These are phyloP conservation scores for Reticulitermes lucifugus DNA, from an alignment of 2,888 invertebrate genomes.

Conservation along the genomic window DNA sequence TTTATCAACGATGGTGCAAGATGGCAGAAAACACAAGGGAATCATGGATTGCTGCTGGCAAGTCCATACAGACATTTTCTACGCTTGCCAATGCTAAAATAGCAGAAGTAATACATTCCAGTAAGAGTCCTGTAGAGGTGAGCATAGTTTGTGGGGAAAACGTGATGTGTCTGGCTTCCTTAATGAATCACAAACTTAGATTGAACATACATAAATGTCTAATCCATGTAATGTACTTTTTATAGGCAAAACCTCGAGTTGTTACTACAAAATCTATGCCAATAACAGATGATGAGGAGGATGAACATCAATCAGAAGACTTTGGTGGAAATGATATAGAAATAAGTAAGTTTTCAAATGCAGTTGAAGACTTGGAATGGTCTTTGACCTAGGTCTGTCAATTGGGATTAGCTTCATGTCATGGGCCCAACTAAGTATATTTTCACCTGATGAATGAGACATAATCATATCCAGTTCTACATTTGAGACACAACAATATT, in stretches of 20 bases:
- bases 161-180: too few species aligned
- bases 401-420: too few species aligned
- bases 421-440: too few species aligned
- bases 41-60: slow-evolving; percentile 84
- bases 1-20: slow-evolving; percentile 87
- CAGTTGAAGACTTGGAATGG: neutral
- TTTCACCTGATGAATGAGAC: too few species aligned
- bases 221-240: neutral
- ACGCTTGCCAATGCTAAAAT: slow-evolving; percentile 77
- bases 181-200: too few species aligned
- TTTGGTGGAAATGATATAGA: neutral
- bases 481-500: too few species aligned
- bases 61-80: slow-evolving; percentile 78
- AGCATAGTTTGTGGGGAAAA: neutral
- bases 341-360: slow-evolving; percentile 5
- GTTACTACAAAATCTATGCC: slow-evolving; percentile 10
- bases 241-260: slow-evolving; percentile 2
- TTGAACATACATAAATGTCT: too few species aligned
- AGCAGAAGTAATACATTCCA: slow-evolving; percentile 44
- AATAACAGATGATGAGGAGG: slow-evolving; percentile 10
- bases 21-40: slow-evolving; percentile 79
- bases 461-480: too few species aligned
- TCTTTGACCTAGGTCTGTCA: too few species aligned
- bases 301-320: slow-evolving; percentile 1
- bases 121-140: slow-evolving; percentile 11